phyloP scores from a whole-genome alignment of 1,140 invertebrate genomes.

The Zeugodacus cucurbitae region DNA sequence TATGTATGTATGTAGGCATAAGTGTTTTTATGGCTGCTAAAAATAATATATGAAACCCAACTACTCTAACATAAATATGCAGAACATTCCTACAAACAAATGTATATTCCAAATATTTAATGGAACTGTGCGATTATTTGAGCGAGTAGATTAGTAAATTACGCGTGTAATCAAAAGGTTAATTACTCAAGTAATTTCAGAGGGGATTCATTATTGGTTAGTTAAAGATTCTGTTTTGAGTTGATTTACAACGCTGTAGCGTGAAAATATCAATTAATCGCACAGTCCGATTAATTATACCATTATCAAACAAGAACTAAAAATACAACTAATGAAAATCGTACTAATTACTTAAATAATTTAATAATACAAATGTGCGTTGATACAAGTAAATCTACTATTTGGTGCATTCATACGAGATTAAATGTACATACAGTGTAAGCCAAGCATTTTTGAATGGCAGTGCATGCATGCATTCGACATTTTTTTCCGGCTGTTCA shows the following conservation, averaged over 20 bases:
- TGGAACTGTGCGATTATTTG: not conserved
- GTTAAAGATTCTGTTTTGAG: no score
- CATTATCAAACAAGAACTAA: not conserved
- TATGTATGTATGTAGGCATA: not conserved
- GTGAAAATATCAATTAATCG: no score
- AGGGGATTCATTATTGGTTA: no score
- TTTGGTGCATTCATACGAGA: not conserved
- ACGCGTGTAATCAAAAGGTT: no score
- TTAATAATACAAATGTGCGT: not conserved
- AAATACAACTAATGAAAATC: not conserved
- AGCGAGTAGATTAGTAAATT: no score
- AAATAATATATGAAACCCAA: not conserved
- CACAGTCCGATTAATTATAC: no score
- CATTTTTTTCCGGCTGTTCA: not conserved
- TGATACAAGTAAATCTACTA: not conserved
- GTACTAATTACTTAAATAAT: not conserved
- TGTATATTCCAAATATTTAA: not conserved
- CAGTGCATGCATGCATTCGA: not conserved
- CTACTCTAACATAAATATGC: not conserved
- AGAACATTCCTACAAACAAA: not conserved
- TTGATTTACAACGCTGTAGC: no score
- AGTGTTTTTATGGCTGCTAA: not conserved
- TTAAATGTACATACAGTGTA: not conserved
- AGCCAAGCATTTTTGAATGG: conserved; percentile 1
- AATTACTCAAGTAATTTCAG: no score